Evolutionary conservation across 2,797 vertebrate species (phyloP).

Genomic region (Champsocephalus gunnari): DNA sequence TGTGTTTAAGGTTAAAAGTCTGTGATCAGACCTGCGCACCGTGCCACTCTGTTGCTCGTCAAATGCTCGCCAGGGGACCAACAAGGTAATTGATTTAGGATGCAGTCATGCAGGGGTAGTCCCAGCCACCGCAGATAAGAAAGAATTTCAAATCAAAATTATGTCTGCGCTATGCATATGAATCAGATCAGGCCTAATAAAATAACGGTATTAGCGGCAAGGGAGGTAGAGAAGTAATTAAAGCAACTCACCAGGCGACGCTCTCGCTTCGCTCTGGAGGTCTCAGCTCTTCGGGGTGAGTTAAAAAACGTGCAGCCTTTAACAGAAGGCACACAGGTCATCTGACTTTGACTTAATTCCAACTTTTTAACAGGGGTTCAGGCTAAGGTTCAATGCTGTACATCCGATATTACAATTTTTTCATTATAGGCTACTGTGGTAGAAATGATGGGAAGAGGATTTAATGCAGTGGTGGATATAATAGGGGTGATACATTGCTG

Average conservation of each 20-base stretch:
- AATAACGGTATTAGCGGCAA: conserved; percentile 79
- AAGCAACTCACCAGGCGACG: conserved; percentile 70
- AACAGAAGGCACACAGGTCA: conserved; percentile 66
- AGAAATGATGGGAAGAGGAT: neutral
- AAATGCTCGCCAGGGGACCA: conserved; percentile 72
- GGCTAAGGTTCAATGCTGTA: conserved; percentile 14
- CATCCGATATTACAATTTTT: conserved; percentile 7
- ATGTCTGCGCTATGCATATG: conserved; percentile 77
- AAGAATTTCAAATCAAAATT: conserved; percentile 78
- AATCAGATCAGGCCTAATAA: conserved; percentile 82
- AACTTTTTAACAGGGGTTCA: conserved; percentile 49
- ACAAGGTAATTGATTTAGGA: conserved; percentile 83
- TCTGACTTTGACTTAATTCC: conserved; percentile 52
- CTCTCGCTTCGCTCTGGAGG: conserved; percentile 68
- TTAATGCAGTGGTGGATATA: neutral
- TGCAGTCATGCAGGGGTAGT: conserved; percentile 77
- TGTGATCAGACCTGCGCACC: conserved; percentile 45
- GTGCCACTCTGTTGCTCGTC: conserved; percentile 50
- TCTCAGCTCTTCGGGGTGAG: conserved; percentile 63
- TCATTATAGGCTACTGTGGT: neutral
- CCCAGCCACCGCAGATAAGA: conserved; percentile 69
- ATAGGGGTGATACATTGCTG: neutral
- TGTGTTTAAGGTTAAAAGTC: conserved; percentile 73
- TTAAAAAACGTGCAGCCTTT: conserved; percentile 63
- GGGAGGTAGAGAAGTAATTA: conserved; percentile 80